These are phyloP conservation scores for Noctua pronuba DNA, from an alignment of 2,888 invertebrate genomes.

Conservation along the genomic window DNA sequence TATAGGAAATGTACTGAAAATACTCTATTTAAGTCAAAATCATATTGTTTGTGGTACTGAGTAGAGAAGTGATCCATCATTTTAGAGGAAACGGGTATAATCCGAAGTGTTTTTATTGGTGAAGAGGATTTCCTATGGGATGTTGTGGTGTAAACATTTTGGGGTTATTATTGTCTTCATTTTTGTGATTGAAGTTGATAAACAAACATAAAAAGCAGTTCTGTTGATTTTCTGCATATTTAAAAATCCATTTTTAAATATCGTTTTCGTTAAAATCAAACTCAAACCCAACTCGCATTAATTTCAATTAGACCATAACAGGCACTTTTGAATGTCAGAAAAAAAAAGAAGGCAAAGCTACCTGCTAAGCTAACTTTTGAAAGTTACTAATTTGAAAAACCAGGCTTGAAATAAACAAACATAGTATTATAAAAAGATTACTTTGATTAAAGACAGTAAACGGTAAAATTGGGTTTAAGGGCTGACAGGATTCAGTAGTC, in stretches of 20 bases:
- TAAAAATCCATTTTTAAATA: neutral
- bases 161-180: slow-evolving; percentile 5
- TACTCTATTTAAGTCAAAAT: slow-evolving; percentile 44
- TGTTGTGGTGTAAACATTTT: slow-evolving; percentile 37
- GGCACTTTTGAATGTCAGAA: too few relatives aligned
- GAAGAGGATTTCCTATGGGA: slow-evolving; percentile 43
- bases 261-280: neutral
- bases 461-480: too few relatives aligned
- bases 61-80: slow-evolving; percentile 44
- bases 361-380: too few relatives aligned
- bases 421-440: too few relatives aligned
- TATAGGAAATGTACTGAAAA: slow-evolving; percentile 62
- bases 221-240: neutral
- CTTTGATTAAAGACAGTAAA: neutral
- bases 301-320: too few relatives aligned
- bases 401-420: neutral
- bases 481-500: neutral
- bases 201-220: neutral
- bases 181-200: slow-evolving; percentile 2
- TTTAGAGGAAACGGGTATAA: slow-evolving; percentile 44
- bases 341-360: too few relatives aligned
- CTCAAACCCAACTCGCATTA: too few relatives aligned
- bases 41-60: slow-evolving; percentile 50
- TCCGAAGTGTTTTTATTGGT: slow-evolving; percentile 28
- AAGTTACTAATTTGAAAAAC: neutral